These are phyloP conservation scores for Artibeus lituratus DNA, from an alignment of 2,797 vertebrate species.

Conservation along the genomic window DNA sequence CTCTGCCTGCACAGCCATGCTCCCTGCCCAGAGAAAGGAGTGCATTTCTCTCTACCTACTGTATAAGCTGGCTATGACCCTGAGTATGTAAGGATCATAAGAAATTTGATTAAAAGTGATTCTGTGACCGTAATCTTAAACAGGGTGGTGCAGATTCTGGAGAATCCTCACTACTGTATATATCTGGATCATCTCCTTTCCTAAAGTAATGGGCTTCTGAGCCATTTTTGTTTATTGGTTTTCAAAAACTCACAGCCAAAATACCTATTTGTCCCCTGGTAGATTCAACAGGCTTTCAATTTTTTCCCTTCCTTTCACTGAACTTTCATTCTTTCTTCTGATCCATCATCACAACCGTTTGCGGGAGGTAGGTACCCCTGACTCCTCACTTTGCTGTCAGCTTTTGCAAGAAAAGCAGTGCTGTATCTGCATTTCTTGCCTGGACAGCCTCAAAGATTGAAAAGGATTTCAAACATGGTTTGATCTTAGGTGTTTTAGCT, in stretches of 20 bases:
- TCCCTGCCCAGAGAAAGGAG: background rate
- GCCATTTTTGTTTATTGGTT: background rate
- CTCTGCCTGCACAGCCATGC: background rate
- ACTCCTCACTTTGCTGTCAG: background rate
- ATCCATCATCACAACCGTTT: background rate
- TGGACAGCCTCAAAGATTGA: background rate
- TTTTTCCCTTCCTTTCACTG: background rate
- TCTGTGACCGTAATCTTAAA: background rate
- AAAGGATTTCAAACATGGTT: background rate
- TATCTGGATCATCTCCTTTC: background rate
- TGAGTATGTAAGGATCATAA: background rate
- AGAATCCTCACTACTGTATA: background rate
- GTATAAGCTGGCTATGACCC: background rate
- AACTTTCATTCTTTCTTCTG: background rate
- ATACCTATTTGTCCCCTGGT: background rate
- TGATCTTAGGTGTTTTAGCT: background rate
- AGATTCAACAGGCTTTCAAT: background rate
- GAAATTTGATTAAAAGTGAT: background rate
- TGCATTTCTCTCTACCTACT: background rate
- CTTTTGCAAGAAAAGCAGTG: background rate
- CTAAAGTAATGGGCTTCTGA: background rate
- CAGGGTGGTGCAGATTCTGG: background rate
- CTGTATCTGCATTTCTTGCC: background rate
- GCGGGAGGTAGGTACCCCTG: accelerated
- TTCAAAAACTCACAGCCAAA: constrained; percentile 23